Percentiles rank a stretch among this genome's conserved stretches.
Evolutionary conservation across 2,888 invertebrate genomes (phyloP).

Genomic region (Lordiphosa fenestrarum): DNA sequence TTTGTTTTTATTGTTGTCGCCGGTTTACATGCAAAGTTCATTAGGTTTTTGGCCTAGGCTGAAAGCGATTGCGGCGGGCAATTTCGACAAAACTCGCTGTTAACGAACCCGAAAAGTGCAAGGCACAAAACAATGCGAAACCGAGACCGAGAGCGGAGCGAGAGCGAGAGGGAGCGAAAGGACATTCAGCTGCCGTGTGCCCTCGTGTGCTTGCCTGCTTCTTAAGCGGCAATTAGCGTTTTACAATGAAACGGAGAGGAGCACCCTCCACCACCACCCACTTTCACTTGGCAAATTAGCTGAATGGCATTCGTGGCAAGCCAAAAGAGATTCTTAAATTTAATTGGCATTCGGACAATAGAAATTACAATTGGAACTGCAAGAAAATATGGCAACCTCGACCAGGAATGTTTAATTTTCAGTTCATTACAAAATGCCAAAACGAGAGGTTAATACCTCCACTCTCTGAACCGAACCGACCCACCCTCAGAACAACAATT

Average conservation of each 20-base stretch:
- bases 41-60: slow-evolving; percentile 66
- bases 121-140: slow-evolving; percentile 32
- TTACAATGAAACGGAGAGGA: slow-evolving; percentile 38
- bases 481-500: slow-evolving; percentile 59
- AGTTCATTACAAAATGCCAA: slow-evolving; percentile 51
- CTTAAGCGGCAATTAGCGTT: slow-evolving; percentile 68
- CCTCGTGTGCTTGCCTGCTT: slow-evolving; percentile 28
- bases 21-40: slow-evolving; percentile 68
- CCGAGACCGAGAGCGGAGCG: too few species aligned
- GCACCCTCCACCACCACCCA: slow-evolving; percentile 29
- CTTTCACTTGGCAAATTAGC: slow-evolving; percentile 69
- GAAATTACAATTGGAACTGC: slow-evolving; percentile 10
- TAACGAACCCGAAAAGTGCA: slow-evolving; percentile 57
- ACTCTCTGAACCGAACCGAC: neutral
- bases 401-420: slow-evolving; percentile 66
- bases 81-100: slow-evolving; percentile 16
- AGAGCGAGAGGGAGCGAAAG: slow-evolving; percentile 21
- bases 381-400: too few species aligned
- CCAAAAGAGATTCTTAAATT: slow-evolving; percentile 7
- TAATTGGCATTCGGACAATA: slow-evolving; percentile 45
- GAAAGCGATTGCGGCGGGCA: slow-evolving; percentile 40
- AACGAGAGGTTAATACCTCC: slow-evolving; percentile 2
- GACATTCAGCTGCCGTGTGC: slow-evolving; percentile 36
- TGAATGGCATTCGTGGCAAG: slow-evolving; percentile 53
- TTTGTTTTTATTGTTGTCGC: slow-evolving; percentile 37